Evolutionary conservation across 1,140 invertebrate species (phyloP).

Genomic region (Adoxophyes honmai): DNA sequence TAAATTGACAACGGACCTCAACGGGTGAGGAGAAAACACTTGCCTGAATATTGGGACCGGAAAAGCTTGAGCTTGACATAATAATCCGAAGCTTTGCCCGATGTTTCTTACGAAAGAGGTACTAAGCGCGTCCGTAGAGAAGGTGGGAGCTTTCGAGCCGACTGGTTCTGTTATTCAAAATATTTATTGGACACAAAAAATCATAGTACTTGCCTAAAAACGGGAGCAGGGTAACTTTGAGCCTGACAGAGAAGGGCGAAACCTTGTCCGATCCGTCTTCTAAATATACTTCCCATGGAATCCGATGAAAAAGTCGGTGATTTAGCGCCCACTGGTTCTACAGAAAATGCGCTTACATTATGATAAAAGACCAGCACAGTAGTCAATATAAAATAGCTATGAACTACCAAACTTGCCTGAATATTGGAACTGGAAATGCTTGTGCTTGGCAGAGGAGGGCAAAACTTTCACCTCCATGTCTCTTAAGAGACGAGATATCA

Average conservation of each 20-base stretch:
- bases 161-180: conserved; percentile 81
- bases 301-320: conserved; percentile 80
- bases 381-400: not conserved
- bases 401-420: conserved; percentile 74
- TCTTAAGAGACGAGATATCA: conserved; percentile 73
- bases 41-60: conserved; percentile 86
- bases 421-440: conserved; percentile 81
- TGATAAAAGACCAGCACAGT: not conserved
- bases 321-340: conserved; percentile 83
- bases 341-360: conserved; percentile 18
- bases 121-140: conserved; percentile 83
- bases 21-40: conserved; percentile 44
- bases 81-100: conserved; percentile 65
- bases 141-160: conserved; percentile 82
- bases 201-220: conserved; percentile 80
- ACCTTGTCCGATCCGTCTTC: conserved; percentile 70
- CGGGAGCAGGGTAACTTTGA: conserved; percentile 83
- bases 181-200: conserved; percentile 27
- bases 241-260: conserved; percentile 83
- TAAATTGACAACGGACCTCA: conserved; percentile 75
- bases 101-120: conserved; percentile 76
- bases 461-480: conserved; percentile 77
- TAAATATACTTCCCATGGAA: conserved; percentile 76
- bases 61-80: conserved; percentile 89
- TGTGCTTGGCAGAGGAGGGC: conserved; percentile 85